phyloP scores from a whole-genome alignment of 2,888 invertebrate species.

The Cephus pulcher region DNA sequence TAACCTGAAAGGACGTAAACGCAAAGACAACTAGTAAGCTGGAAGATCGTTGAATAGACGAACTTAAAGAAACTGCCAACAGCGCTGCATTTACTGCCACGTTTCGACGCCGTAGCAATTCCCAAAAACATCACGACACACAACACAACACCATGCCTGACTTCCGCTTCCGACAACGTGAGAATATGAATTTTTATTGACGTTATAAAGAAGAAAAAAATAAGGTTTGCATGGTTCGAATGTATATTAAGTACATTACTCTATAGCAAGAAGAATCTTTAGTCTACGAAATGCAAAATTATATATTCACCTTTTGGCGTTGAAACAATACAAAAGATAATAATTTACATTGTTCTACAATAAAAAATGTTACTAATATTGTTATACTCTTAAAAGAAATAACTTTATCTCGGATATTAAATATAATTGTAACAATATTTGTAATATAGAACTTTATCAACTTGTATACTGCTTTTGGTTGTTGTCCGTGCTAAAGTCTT shows the following conservation, averaged over 20 bases:
- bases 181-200: neutral
- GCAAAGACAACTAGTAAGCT: constrained; percentile 19
- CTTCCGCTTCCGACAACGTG: constrained; percentile 34
- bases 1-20: constrained; percentile 27
- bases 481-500: neutral
- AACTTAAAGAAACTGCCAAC: constrained; percentile 41
- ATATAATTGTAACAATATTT: neutral
- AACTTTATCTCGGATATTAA: neutral
- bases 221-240: neutral
- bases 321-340: neutral
- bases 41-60: constrained; percentile 18
- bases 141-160: constrained; percentile 34
- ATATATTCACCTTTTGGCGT: neutral
- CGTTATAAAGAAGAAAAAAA: neutral
- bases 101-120: constrained; percentile 38
- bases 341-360: neutral
- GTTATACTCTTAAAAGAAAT: neutral
- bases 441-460: neutral
- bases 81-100: constrained; percentile 54
- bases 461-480: neutral
- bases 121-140: constrained; percentile 24
- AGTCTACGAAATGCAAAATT: neutral
- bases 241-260: neutral
- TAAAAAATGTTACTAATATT: neutral
- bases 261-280: neutral